Evolutionary conservation across 1,140 invertebrate genomes (phyloP).

Genomic region (Drosophila miranda): DNA sequence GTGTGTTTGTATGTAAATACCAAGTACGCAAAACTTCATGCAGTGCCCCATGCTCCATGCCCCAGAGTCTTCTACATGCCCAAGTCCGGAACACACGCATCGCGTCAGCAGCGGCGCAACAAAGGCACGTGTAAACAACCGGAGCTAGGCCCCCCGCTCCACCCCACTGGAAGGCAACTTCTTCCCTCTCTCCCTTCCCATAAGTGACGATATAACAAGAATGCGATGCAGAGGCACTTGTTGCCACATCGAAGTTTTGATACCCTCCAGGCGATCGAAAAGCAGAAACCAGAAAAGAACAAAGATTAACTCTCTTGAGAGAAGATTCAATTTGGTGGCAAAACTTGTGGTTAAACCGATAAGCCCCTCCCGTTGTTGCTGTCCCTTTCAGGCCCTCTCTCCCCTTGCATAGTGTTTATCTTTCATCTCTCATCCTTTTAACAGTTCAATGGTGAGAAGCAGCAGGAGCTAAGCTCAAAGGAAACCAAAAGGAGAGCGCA

Average conservation of each 20-base stretch:
- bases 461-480: too few species aligned
- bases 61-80: slow-evolving; percentile 3
- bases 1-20: slow-evolving; percentile 74
- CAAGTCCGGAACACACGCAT: slow-evolving; percentile 68
- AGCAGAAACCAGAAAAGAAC: slow-evolving; percentile 6
- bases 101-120: slow-evolving; percentile 65
- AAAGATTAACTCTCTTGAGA: slow-evolving; percentile 18
- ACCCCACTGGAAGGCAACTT: slow-evolving; percentile 6
- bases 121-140: slow-evolving; percentile 79
- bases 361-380: slow-evolving; percentile 17
- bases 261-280: slow-evolving; percentile 51
- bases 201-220: slow-evolving; percentile 70
- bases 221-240: slow-evolving; percentile 45
- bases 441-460: too few species aligned
- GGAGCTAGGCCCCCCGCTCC: slow-evolving; percentile 44
- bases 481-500: too few species aligned
- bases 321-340: slow-evolving; percentile 41
- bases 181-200: slow-evolving; percentile 14
- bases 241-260: slow-evolving; percentile 55
- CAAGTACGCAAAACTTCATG: slow-evolving; percentile 76
- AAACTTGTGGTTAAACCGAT: slow-evolving; percentile 41
- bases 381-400: slow-evolving; percentile 10
- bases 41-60: slow-evolving; percentile 38
- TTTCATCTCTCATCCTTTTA: too few species aligned
- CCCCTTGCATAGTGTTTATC: too few species aligned